Conservation (phyloP, 2,888 invertebrate genomes). For the Drosophila buzzatii region DNA sequence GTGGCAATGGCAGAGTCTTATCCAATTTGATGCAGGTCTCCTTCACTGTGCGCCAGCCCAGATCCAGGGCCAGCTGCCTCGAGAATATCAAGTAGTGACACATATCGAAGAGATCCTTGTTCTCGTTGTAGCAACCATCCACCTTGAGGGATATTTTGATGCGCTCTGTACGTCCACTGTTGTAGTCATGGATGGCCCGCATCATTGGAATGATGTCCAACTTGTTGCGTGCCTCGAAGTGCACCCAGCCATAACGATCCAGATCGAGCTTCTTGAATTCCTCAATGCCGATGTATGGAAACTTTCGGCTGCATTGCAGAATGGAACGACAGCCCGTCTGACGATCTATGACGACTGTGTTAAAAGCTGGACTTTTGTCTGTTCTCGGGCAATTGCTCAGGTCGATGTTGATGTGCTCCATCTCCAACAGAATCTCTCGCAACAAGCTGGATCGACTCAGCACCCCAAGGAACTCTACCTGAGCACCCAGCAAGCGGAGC, state of each 20-base stretch:
- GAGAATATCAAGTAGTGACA: constrained; percentile 88
- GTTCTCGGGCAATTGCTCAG: constrained; percentile 86
- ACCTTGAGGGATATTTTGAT: constrained; percentile 38
- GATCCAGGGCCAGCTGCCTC: constrained; percentile 87
- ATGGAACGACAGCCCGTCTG: constrained; percentile 86
- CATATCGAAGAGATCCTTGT: constrained; percentile 66
- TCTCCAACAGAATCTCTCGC: constrained; percentile 87
- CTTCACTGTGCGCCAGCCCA: constrained; percentile 86
- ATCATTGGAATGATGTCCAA: constrained; percentile 87
- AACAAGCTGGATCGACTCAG: constrained; percentile 85
- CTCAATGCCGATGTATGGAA: constrained; percentile 84
- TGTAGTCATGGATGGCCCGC: constrained; percentile 47
- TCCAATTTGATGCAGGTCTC: constrained; percentile 86
- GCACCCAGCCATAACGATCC: constrained; percentile 88
- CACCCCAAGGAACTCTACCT: constrained; percentile 87
- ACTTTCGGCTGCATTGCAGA: constrained; percentile 86
- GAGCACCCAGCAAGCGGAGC: constrained; percentile 86
- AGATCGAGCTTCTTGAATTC: constrained; percentile 87
- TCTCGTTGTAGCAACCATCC: constrained; percentile 74
- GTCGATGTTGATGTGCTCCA: constrained; percentile 86
- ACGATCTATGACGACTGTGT: constrained; percentile 87
- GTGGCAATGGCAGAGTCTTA: constrained; percentile 72
- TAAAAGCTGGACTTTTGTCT: constrained; percentile 86
- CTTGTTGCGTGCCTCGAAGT: constrained; percentile 88
- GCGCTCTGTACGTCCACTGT: constrained; percentile 33